Evolutionary conservation across 1,140 invertebrate genomes (phyloP).

Genomic region (Phocides pigmalion): DNA sequence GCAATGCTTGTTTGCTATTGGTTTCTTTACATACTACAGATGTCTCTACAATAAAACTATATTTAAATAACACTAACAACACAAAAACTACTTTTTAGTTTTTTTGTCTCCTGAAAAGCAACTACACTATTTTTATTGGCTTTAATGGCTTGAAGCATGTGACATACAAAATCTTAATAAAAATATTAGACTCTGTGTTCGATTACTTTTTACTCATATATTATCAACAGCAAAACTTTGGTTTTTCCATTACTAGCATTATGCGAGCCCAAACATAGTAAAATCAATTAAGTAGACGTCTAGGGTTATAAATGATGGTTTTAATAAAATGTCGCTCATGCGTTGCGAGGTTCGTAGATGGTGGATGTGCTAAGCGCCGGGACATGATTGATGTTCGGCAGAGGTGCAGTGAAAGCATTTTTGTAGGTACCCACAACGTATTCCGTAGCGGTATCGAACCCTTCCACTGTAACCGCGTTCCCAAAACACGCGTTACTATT

Average conservation of each 20-base stretch:
- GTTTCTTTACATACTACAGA: too few relatives aligned
- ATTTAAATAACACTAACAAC: too few relatives aligned
- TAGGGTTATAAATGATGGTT: constrained; percentile 40
- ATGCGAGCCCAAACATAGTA: constrained; percentile 6
- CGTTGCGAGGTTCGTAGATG: constrained; percentile 35
- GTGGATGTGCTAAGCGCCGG: constrained; percentile 28
- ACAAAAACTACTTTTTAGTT: too few relatives aligned
- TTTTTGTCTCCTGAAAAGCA: too few relatives aligned
- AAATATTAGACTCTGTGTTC: too few relatives aligned
- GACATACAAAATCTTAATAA: too few relatives aligned
- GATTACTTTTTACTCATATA: neutral
- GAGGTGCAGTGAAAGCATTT: constrained; percentile 67
- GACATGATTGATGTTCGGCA: constrained; percentile 62
- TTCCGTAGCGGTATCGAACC: constrained; percentile 68
- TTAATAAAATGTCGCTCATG: constrained; percentile 42
- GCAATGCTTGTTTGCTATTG: too few relatives aligned
- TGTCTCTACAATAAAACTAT: too few relatives aligned
- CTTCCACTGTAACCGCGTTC: constrained; percentile 59
- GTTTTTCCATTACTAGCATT: neutral
- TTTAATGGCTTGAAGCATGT: too few relatives aligned
- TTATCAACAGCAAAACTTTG: constrained; percentile 5
- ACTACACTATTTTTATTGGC: too few relatives aligned
- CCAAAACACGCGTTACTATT: constrained; percentile 75
- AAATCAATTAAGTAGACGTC: constrained; percentile 33
- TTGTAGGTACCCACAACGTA: constrained; percentile 45